phyloP scores from a whole-genome alignment of 2,797 vertebrate species.

The Phataginus tetradactyla region DNA sequence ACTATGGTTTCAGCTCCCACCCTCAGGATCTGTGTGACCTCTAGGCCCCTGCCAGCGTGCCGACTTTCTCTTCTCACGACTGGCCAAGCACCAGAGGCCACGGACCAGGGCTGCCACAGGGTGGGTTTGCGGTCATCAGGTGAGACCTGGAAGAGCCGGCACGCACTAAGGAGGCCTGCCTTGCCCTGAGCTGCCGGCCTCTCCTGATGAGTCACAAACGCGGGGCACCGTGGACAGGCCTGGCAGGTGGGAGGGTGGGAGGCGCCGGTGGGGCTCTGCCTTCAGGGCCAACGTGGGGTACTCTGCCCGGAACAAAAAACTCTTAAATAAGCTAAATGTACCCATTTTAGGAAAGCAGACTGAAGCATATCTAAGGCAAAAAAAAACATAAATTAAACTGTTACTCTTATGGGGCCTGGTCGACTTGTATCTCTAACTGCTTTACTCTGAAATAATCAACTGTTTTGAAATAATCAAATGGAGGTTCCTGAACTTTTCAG shows the following conservation, averaged over 20 bases:
- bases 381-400: no score
- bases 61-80: rapidly evolving
- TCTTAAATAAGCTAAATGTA: rapidly evolving
- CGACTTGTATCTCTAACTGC: rapidly evolving
- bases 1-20: rapidly evolving
- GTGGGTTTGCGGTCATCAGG: conserved; percentile 88
- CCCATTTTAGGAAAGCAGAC: neutral
- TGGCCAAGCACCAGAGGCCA: rapidly evolving
- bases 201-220: conserved; percentile 87
- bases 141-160: conserved; percentile 92
- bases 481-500: neutral
- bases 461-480: rapidly evolving
- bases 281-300: no score
- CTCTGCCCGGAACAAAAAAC: no score
- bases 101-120: conserved; percentile 85
- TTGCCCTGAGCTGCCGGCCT: conserved; percentile 86
- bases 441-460: rapidly evolving
- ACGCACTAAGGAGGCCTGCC: conserved; percentile 89
- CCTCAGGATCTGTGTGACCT: rapidly evolving
- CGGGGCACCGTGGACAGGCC: conserved; percentile 83
- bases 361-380: rapidly evolving
- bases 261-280: neutral
- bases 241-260: conserved; percentile 29
- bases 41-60: rapidly evolving
- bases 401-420: neutral